Evolutionary conservation across 2,888 invertebrate genomes (phyloP).

Genomic region (Anoplius nigerrimus): DNA sequence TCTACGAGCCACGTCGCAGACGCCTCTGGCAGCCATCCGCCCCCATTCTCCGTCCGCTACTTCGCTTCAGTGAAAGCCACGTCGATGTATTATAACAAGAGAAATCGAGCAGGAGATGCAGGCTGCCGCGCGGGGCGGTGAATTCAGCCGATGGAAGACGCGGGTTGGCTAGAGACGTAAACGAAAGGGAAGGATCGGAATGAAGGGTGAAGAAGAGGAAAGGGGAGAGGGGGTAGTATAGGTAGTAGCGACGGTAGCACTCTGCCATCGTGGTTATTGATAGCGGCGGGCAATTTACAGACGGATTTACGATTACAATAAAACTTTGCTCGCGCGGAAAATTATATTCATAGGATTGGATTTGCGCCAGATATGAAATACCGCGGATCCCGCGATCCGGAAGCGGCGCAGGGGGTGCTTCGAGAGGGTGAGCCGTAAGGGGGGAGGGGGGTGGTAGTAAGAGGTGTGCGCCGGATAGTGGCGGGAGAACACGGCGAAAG

Average conservation of each 20-base stretch:
- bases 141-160: neutral
- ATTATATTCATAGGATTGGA: conserved; percentile 74
- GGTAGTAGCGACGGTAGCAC: conserved; percentile 36
- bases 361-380: conserved; percentile 73
- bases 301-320: conserved; percentile 73
- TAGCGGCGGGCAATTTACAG: conserved; percentile 70
- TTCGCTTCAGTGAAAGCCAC: conserved; percentile 25
- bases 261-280: conserved; percentile 65
- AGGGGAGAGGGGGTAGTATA: conserved; percentile 23
- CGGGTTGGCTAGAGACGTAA: conserved; percentile 13
- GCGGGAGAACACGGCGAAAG: conserved; percentile 28
- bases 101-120: conserved; percentile 2
- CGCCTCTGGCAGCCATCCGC: conserved; percentile 11
- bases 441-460: neutral
- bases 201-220: conserved; percentile 15
- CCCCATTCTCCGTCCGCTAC: conserved; percentile 21
- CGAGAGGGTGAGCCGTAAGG: conserved; percentile 3
- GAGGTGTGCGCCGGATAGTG: neutral
- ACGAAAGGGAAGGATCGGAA: neutral
- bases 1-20: neutral
- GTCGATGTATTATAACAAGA: conserved; percentile 22
- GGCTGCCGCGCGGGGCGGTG: too few relatives aligned
- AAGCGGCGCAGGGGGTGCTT: conserved; percentile 32
- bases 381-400: conserved; percentile 42
- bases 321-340: conserved; percentile 72